A percentile compares a stretch with the other conserved stretches of the same genome.
Evolutionary conservation across 2,888 invertebrate genomes (phyloP).

Genomic region (Phengaris alcon): DNA sequence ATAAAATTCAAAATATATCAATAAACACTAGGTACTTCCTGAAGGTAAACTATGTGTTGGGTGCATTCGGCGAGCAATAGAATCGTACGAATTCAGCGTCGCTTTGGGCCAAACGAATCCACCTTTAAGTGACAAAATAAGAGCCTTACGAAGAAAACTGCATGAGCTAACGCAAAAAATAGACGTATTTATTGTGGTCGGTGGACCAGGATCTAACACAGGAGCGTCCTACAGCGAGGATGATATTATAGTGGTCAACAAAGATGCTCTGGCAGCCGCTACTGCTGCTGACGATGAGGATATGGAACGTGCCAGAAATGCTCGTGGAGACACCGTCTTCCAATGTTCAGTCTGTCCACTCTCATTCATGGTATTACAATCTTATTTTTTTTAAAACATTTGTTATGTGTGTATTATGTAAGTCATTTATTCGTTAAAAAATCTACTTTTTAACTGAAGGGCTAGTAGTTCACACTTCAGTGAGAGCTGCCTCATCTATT

Average conservation of each 20-base stretch:
- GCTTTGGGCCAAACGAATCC: constrained; percentile 51
- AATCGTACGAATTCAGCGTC: constrained; percentile 61
- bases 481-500: too few species aligned
- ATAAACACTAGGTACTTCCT: constrained; percentile 55
- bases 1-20: not conserved
- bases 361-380: constrained; percentile 54
- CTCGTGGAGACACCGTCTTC: constrained; percentile 61
- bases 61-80: constrained; percentile 59
- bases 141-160: constrained; percentile 58
- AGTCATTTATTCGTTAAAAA: too few species aligned
- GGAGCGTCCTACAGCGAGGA: constrained; percentile 64
- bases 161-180: constrained; percentile 71
- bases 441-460: too few species aligned
- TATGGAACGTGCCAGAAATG: constrained; percentile 54
- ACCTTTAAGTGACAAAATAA: constrained; percentile 67
- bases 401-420: too few species aligned
- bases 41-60: constrained; percentile 58
- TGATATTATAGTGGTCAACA: constrained; percentile 71
- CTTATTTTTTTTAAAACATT: not conserved
- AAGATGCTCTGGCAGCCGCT: constrained; percentile 59
- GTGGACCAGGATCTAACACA: constrained; percentile 52
- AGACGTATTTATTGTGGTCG: constrained; percentile 72
- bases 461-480: too few species aligned
- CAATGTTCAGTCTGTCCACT: constrained; percentile 69
- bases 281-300: constrained; percentile 59